A percentile compares a stretch with the other conserved stretches of the same genome.
These are phyloP conservation scores for Pseudomyrmex sp. DNA, from an alignment of 1,140 invertebrate species.

Conservation along the genomic window DNA sequence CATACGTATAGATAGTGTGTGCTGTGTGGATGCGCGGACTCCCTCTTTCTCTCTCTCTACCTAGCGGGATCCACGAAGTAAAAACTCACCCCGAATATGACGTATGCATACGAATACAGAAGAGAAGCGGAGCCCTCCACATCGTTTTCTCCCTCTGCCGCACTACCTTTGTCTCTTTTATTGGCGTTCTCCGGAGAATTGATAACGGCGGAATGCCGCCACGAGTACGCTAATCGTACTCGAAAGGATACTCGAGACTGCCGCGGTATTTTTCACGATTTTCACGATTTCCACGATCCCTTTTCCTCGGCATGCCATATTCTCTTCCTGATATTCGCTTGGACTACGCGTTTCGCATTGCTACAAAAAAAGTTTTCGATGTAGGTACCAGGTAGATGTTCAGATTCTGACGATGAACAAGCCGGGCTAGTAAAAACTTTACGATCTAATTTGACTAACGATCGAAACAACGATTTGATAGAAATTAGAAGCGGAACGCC, in stretches of 20 bases:
- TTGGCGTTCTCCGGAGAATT: conserved; percentile 76
- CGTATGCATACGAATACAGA: conserved; percentile 71
- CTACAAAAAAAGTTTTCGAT: neutral
- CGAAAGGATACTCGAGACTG: conserved; percentile 76
- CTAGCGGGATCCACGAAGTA: conserved; percentile 52
- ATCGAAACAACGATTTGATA: conserved; percentile 44
- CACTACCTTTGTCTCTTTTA: conserved; percentile 71
- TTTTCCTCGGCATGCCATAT: conserved; percentile 11
- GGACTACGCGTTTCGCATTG: conserved; percentile 54
- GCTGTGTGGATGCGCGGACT: conserved; percentile 35
- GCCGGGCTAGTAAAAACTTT: conserved; percentile 28
- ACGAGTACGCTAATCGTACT: conserved; percentile 76
- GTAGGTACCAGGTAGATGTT: neutral
- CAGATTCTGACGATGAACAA: neutral
- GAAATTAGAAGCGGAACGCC: conserved; percentile 14
- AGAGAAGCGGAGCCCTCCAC: conserved; percentile 52
- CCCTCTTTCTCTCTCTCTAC: conserved; percentile 13
- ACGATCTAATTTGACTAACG: conserved; percentile 55
- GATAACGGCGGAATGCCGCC: conserved; percentile 73
- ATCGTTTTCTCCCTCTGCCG: conserved; percentile 38
- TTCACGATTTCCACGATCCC: conserved; percentile 60
- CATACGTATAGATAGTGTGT: conserved; percentile 64
- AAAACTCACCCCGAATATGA: conserved; percentile 74
- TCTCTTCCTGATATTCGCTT: conserved; percentile 67
- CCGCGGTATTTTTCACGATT: conserved; percentile 74